Percentiles rank a stretch among this genome's conserved stretches.
Evolutionary conservation across 2,113 vertebrate genomes (phyloP).

Genomic region (Polypterus senegalus): DNA sequence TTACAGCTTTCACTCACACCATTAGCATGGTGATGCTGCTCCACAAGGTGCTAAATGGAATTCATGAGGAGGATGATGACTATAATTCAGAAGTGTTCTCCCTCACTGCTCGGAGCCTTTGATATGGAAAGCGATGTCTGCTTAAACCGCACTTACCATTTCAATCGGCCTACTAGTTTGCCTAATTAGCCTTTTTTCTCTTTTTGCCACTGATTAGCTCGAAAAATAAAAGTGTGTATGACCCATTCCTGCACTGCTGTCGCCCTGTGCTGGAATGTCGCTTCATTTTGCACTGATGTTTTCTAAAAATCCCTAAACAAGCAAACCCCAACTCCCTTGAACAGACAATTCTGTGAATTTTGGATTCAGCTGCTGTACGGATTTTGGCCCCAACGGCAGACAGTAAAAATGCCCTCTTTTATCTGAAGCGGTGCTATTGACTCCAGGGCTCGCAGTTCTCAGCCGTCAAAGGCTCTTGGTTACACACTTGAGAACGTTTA

Average conservation of each 20-base stretch:
- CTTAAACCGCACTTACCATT: constrained; percentile 16
- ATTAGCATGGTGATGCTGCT: constrained; percentile 41
- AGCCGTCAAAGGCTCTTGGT: not conserved
- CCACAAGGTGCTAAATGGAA: constrained; percentile 35
- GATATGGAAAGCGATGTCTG: constrained; percentile 23
- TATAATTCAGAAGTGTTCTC: constrained; percentile 10
- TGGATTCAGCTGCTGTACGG: too few species aligned
- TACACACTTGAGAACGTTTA: constrained; percentile 11
- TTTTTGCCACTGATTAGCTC: not conserved
- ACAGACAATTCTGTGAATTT: too few species aligned
- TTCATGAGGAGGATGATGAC: constrained; percentile 19
- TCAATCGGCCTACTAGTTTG: constrained; percentile 10
- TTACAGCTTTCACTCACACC: constrained; percentile 32
- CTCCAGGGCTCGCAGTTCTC: too few species aligned
- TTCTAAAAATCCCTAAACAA: too few species aligned
- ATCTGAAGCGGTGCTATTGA: too few species aligned
- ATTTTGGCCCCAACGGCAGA: too few species aligned
- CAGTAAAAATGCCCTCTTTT: too few species aligned
- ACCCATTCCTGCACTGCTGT: too few species aligned
- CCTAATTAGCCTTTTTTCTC: constrained; percentile 12
- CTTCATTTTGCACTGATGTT: too few species aligned
- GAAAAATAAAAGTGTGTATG: too few species aligned
- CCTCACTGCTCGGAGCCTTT: constrained; percentile 16
- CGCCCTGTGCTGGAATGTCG: too few species aligned
- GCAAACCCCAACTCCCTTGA: too few species aligned